phyloP scores from a whole-genome alignment of 2,888 invertebrate genomes.

The Oeneis ivallda region DNA sequence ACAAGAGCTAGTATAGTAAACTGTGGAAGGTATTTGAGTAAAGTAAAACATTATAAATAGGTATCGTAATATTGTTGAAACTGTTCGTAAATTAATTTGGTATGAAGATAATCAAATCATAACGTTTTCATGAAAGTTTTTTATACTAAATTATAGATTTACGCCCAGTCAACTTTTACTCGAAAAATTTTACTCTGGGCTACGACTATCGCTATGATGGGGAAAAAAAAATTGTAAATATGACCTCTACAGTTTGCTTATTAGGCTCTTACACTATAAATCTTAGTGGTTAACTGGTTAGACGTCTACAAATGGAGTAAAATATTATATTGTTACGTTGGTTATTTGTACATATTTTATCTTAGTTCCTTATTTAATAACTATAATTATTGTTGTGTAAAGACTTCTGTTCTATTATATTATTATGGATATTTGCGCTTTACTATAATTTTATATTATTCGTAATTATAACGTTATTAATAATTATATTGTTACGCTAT shows the following conservation, averaged over 20 bases:
- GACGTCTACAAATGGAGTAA: constrained; percentile 44
- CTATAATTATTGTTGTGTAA: constrained; percentile 69
- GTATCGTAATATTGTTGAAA: no score
- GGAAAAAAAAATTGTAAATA: background rate
- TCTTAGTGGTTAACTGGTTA: constrained; percentile 38
- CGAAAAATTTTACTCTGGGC: no score
- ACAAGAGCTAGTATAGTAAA: background rate
- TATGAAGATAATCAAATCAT: no score
- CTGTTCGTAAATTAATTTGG: no score
- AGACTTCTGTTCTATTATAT: constrained; percentile 65
- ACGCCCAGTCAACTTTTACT: no score
- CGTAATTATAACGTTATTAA: constrained; percentile 23
- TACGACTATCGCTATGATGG: no score
- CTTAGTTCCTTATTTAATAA: constrained; percentile 4
- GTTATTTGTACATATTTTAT: constrained; percentile 65
- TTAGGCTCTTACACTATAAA: constrained; percentile 12
- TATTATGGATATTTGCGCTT: constrained; percentile 49
- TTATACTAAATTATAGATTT: no score
- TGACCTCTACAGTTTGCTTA: background rate
- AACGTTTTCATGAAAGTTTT: no score
- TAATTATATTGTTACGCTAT: no score
- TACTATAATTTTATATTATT: constrained; percentile 32
- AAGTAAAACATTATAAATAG: no score
- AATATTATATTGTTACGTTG: constrained; percentile 61
- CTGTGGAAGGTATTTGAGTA: background rate